Evolutionary conservation across 2,113 vertebrate genomes (phyloP), one percentile per base, ranked within the genome.

Genomic region (Mionectes macconnelli): DNA sequence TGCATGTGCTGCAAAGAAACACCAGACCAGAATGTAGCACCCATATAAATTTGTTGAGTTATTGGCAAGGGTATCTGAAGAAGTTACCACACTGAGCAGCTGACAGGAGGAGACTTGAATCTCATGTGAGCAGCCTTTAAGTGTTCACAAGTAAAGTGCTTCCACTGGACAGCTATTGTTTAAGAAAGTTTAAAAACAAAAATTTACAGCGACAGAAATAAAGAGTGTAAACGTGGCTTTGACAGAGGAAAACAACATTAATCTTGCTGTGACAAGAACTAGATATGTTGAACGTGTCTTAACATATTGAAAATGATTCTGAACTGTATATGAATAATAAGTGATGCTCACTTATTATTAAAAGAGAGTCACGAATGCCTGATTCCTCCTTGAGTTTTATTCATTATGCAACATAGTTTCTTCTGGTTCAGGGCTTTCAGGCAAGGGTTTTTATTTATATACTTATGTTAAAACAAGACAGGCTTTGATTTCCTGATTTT

Each of bases 201-300:
- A 55, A 87, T 90, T 93, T 55, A 72, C 44, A 87, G 55, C 56
- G 87, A 49, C 10, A 85, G 82, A 94, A 91, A 76, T 55, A 64
- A 94, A 75, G 18, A 13, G 5, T 68, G 6, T 27, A 77, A 70
- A 50, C 63, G 78, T 87, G 83, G 45, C 37, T 92, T 66, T 94
- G 67, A 76, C 69, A 89, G 14, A 95, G 79, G 87, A 97, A 94
- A 39, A 78, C 79, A 96, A 69, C 31, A 81, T 69, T 90, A 87
- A 74, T 70, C 31, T 89, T 76, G 64, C 73, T 35, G 27, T 53
- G 91, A 94, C 27, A 76, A 63, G 50, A 92, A 95, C 79, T 85
- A 76, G 60, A 95, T 50, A 45, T 25, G 19, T 31, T 73, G 44
- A 75, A 72, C 42, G 30, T 40, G 17, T 52, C 67, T 59, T 57